phyloP scores from a whole-genome alignment of 2,113 vertebrate species.

The Gymnorhina tibicen region DNA sequence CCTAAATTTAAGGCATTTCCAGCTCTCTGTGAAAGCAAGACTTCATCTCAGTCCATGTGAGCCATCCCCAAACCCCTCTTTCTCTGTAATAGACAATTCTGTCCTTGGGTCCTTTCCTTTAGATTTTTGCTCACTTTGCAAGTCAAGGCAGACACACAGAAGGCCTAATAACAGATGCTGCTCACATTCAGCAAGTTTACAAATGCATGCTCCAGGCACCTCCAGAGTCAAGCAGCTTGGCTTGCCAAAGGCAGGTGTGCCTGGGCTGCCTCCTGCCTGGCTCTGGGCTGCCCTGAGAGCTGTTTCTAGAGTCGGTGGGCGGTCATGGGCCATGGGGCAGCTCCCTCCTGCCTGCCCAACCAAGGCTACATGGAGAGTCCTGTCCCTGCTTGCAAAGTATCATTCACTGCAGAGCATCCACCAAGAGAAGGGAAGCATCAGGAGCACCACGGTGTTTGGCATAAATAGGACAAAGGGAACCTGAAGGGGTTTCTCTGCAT shows the following conservation, averaged over 20 bases:
- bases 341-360: neutral
- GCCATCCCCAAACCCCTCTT: neutral
- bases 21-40: neutral
- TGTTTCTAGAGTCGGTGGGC: neutral
- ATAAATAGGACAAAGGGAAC: neutral
- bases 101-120: neutral
- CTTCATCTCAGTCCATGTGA: neutral
- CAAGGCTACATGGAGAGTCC: neutral
- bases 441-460: neutral
- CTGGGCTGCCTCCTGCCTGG: neutral
- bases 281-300: neutral
- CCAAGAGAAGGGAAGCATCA: neutral
- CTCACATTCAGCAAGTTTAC: neutral
- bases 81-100: neutral
- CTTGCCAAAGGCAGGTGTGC: neutral
- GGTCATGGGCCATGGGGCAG: neutral
- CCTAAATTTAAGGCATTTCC: neutral
- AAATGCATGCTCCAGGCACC: neutral
- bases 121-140: neutral
- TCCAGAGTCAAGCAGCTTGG: neutral
- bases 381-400: neutral
- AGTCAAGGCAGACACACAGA: neutral
- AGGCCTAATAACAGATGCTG: neutral
- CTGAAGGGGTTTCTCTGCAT: neutral
- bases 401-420: neutral